Base-by-base conservation (phyloP, 2,888 invertebrate genomes). In the Melikaiella ostensackeni region DNA sequence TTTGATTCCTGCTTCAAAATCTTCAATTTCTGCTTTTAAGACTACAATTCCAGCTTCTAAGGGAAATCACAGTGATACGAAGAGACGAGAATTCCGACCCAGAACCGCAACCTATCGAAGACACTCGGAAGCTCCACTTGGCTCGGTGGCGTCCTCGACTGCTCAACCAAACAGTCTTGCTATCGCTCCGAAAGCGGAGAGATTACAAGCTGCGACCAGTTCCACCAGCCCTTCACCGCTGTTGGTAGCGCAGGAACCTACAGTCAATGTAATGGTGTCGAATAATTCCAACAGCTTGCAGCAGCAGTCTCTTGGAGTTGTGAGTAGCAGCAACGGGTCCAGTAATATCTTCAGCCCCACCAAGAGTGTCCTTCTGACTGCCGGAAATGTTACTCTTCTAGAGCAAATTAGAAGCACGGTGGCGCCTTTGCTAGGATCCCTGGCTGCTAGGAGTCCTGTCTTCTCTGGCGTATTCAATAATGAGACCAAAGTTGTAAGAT, bases 361-460 rank as follows among this genome's bases (percentile, higher is more conserved):
- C 0, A 88, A 85, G 64, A 88, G 87, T 70, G 85, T 86, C 61
- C 84, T 89, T 55, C 80, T 86, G 24, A 83, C 87, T 38, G 84
- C 76, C 59, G 87, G 88, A 19, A 91, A 89, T 46, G 80, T 64
- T 7, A 86, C 87, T 11, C 82, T 91, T 19, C 55, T 91, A 55
- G 89, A 91, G 77, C 90, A 91, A 74, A 79, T 91, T 4, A 84
- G 90, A 33, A 91, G 91, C 79, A 91, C 91, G 3, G 91, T 91
- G 19, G 91, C 91, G 30, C 91, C 91, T 24, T 82, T 91, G 33
- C 83, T 91, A 24, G 86, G 83, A 77, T 87, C 88, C 1, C 82
- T 91, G n/a, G 90, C 89, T 42, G 85, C 86, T 62, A 90, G 85
- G 81, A 88, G 87, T 9, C 89, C 91, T 0, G 84, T 89, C 21